Evolutionary conservation across 2,888 invertebrate species (phyloP), one percentile per base, ranked within the genome.

Genomic region (Lasioglossum oenotherae): DNA sequence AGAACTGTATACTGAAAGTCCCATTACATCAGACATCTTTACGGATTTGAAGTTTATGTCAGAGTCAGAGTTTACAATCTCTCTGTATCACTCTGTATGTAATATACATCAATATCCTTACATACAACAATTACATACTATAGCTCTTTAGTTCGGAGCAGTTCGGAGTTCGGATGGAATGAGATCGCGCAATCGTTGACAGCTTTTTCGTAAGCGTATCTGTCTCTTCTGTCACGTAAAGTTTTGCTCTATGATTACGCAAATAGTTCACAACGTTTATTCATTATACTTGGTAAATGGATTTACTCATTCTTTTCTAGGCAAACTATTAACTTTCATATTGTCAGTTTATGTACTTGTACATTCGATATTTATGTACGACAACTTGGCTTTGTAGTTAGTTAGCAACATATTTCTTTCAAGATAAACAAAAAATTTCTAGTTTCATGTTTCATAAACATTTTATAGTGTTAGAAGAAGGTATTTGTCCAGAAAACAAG

Each of bases 141-240:
- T 69, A 69, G 38, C 69, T 69, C 10, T 69, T 38, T 69, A 31
- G n/a, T n/a, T n/a, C n/a, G n/a, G n/a, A n/a, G n/a, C n/a, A 38
- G 35, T 69, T 38, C 35, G 67, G 57, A 38, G 31, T 69, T 38
- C 38, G 69, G 57, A 82, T 14, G 69, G 57, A 80, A 86, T 81
- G 80, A 82, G 74, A 84, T 87, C 84, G 72, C 67, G 82, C 84
- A 88, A 84, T 88, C 88, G 49, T 87, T 84, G 82, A 84, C 87
- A 85, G 76, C 4, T 77, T 84, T 86, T 85, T 81, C 82, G 76
- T 57, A 82, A 82, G 78, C 14, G 35, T 41, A 64, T 72, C 72
- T 14, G 4, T 81, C 38, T 57, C 64, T 76, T 79, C 71, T 64
- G 41, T 57, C 75, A 27, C 31, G 46, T 44, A 67, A 72, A 81